These are phyloP conservation scores for Diadegma fenestrale DNA, from an alignment of 2,888 invertebrate species.

Conservation along the genomic window DNA sequence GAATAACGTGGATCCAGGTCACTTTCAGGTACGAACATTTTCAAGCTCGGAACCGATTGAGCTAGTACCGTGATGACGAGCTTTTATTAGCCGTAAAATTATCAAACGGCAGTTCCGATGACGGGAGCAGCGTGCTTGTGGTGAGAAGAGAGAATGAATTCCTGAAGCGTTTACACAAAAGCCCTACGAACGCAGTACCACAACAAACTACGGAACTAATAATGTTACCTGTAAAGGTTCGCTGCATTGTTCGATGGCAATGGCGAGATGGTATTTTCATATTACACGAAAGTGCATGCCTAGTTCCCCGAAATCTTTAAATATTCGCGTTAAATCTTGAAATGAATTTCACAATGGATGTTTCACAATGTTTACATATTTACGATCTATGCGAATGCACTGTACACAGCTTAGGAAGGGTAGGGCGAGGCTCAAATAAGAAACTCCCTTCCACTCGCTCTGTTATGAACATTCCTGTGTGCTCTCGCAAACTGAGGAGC, in stretches of 20 bases:
- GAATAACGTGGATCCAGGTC: no score
- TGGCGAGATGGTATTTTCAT: not conserved
- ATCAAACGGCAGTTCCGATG: not conserved
- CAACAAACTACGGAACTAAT: not conserved
- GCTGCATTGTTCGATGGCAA: slow-evolving; percentile 6
- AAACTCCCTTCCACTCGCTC: slow-evolving; percentile 31
- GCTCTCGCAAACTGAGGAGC: slow-evolving; percentile 20
- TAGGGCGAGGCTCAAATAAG: slow-evolving; percentile 32
- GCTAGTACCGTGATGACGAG: not conserved
- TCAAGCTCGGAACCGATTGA: not conserved
- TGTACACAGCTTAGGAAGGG: not conserved
- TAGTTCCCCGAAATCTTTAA: slow-evolving; percentile 22
- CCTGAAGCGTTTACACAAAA: not conserved
- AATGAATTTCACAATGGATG: slow-evolving; percentile 39
- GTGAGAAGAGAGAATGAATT: not conserved
- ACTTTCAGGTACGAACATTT: not conserved
- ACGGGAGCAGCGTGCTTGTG: not conserved
- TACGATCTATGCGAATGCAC: slow-evolving; percentile 21
- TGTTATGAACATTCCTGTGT: slow-evolving; percentile 55
- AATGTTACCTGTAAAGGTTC: not conserved
- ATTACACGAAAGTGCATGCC: not conserved
- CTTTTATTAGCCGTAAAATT: not conserved
- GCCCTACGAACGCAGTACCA: not conserved
- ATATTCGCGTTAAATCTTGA: slow-evolving; percentile 44
- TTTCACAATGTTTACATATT: slow-evolving; percentile 30